A percentile compares a stretch with the other conserved stretches of the same genome.
Conservation (phyloP, 2,113 vertebrate species). For the Mesocricetus auratus region DNA sequence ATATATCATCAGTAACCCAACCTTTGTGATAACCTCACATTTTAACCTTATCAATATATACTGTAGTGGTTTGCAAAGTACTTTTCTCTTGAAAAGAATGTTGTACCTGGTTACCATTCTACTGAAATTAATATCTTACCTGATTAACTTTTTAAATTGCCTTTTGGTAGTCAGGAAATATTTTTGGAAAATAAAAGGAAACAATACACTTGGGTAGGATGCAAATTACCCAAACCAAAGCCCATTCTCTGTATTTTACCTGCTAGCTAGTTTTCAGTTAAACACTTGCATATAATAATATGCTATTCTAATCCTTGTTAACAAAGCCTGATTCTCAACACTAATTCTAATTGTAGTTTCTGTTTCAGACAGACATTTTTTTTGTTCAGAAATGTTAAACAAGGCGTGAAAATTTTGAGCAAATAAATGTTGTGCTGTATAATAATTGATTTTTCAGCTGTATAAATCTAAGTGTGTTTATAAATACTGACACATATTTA, state of each 20-base stretch:
- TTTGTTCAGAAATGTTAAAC: constrained; percentile 66
- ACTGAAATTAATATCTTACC: constrained; percentile 56
- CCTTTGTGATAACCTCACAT: background rate
- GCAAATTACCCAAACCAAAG: constrained; percentile 19
- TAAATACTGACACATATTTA: constrained; percentile 44
- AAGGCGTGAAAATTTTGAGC: constrained; percentile 62
- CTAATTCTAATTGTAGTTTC: constrained; percentile 64
- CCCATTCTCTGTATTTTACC: constrained; percentile 43
- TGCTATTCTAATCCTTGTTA: constrained; percentile 62
- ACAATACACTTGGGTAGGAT: background rate
- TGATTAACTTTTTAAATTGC: constrained; percentile 37
- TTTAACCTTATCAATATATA: background rate
- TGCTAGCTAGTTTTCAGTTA: constrained; percentile 53
- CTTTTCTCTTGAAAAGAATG: constrained; percentile 14
- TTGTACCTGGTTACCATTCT: constrained; percentile 43
- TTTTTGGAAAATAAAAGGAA: constrained; percentile 38
- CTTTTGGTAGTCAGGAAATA: constrained; percentile 58
- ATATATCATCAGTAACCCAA: background rate
- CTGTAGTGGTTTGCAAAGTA: background rate
- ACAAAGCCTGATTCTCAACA: constrained; percentile 10
- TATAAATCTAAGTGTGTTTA: constrained; percentile 32
- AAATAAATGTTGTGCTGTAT: constrained; percentile 65
- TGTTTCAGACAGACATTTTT: constrained; percentile 54
- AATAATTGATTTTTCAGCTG: constrained; percentile 72
- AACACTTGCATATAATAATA: constrained; percentile 59